phyloP scores from a whole-genome alignment of 2,797 vertebrate genomes.

The Muscicapa comitata region DNA sequence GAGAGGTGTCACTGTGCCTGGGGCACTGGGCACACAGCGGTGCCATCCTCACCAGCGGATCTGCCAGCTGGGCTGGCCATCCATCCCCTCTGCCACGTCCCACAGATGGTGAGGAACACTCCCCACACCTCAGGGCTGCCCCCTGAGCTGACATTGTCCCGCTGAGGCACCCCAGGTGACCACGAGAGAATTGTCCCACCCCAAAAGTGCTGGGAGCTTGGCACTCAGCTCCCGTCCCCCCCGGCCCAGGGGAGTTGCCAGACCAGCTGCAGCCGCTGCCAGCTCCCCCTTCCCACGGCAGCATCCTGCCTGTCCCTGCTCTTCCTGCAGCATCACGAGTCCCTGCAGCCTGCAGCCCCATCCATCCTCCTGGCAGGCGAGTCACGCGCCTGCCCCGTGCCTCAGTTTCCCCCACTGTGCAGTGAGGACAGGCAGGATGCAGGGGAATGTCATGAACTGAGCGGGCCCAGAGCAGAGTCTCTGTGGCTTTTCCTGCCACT shows the following conservation, averaged over 20 bases:
- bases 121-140: not conserved
- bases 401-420: slow-evolving; percentile 4
- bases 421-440: not conserved
- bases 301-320: not conserved
- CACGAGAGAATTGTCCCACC: not conserved
- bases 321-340: not conserved
- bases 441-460: not conserved
- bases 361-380: not conserved
- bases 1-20: not conserved
- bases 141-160: not conserved
- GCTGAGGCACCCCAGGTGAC: fast-evolving
- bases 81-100: not conserved
- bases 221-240: not conserved
- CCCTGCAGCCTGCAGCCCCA: not conserved
- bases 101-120: not conserved
- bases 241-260: not conserved
- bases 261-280: fast-evolving
- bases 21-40: not conserved
- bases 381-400: not conserved
- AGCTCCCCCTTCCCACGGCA: not conserved
- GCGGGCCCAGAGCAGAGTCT: fast-evolving
- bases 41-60: not conserved
- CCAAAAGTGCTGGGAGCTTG: not conserved
- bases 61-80: not conserved
- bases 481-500: not conserved